These are phyloP conservation scores for Hystrix brachyura DNA, from an alignment of 2,113 vertebrate genomes.

Conservation along the genomic window DNA sequence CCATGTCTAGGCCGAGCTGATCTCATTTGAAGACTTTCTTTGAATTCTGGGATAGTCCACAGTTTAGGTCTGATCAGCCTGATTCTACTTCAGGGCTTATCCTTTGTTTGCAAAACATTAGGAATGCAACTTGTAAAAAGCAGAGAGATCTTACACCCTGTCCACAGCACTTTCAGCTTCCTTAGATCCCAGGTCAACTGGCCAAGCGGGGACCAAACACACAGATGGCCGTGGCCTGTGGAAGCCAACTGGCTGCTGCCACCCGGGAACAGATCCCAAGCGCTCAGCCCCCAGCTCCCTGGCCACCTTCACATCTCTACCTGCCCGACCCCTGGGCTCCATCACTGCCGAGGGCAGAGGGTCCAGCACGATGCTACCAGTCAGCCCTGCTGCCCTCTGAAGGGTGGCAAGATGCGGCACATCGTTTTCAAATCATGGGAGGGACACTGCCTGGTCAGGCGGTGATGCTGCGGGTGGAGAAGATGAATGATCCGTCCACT, in stretches of 20 bases:
- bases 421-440: neutral
- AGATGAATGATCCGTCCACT: neutral
- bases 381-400: neutral
- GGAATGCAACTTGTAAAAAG: neutral
- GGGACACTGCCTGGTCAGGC: neutral
- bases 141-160: neutral
- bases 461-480: neutral
- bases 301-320: neutral
- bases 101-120: neutral
- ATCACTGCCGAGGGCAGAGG: neutral
- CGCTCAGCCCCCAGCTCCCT: neutral
- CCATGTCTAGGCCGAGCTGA: neutral
- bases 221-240: neutral
- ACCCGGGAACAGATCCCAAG: neutral
- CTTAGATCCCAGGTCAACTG: constrained; percentile 7
- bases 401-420: neutral
- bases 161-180: neutral
- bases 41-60: neutral
- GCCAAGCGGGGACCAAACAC: neutral
- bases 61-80: neutral
- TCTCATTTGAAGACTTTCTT: neutral
- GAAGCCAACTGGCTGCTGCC: neutral
- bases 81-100: neutral
- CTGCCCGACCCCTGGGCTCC: neutral
- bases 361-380: neutral